phyloP scores from a whole-genome alignment of 2,113 vertebrate species.

The Colossoma macropomum region DNA sequence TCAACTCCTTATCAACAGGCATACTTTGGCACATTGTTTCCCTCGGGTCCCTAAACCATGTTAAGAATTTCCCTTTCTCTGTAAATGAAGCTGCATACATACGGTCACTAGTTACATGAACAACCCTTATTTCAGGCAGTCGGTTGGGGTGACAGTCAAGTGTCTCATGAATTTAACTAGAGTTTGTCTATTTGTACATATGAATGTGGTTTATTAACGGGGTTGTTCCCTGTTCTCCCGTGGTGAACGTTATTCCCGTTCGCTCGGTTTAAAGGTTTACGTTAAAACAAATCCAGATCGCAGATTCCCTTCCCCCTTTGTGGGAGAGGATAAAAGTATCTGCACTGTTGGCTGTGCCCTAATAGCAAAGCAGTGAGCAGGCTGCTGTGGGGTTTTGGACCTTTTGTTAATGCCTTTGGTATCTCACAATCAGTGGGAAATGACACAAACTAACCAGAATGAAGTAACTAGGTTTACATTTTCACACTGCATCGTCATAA shows the following conservation, averaged over 20 bases:
- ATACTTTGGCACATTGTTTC: too few species aligned
- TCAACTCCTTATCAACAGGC: too few species aligned
- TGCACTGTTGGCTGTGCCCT: slow-evolving; percentile 16
- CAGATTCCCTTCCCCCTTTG: slow-evolving; percentile 9
- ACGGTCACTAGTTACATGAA: too few species aligned
- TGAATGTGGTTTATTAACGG: not conserved
- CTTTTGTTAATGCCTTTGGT: slow-evolving; percentile 20
- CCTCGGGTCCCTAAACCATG: too few species aligned
- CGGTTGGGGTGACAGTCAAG: too few species aligned
- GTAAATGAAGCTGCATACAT: too few species aligned
- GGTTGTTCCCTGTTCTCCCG: too few species aligned
- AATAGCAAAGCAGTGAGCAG: slow-evolving; percentile 6
- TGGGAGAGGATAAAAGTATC: slow-evolving; percentile 5
- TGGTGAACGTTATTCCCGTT: not conserved
- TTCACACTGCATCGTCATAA: not conserved
- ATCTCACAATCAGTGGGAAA: slow-evolving; percentile 4
- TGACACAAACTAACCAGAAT: not conserved
- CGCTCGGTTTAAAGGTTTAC: not conserved
- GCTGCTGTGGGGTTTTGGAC: not conserved
- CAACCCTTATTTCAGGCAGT: not conserved
- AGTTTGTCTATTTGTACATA: too few species aligned
- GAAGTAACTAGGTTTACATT: not conserved
- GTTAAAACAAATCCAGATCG: not conserved
- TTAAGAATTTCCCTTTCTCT: too few species aligned
- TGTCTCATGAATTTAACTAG: too few species aligned